Conservation (phyloP, 2,113 vertebrate genomes). For the Phylloscopus trochilus region DNA sequence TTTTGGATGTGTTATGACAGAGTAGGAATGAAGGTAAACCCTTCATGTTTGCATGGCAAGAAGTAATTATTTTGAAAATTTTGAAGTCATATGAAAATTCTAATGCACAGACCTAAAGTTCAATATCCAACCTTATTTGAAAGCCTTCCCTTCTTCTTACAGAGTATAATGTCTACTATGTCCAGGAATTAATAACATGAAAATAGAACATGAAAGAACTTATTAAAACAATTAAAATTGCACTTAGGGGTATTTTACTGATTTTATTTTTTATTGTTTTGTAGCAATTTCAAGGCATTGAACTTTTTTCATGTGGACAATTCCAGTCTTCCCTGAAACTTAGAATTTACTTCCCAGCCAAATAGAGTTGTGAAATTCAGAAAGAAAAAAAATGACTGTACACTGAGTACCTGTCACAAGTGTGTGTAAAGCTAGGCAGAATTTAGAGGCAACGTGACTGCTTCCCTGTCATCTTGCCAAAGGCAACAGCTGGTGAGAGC, state of each 20-base stretch:
- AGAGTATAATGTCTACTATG: background rate
- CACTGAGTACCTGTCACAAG: background rate
- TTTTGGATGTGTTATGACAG: background rate
- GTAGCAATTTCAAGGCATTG: background rate
- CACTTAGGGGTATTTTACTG: background rate
- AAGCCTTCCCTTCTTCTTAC: background rate
- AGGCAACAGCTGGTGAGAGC: background rate
- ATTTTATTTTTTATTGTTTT: background rate
- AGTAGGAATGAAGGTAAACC: background rate
- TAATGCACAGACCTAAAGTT: background rate
- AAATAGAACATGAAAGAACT: background rate
- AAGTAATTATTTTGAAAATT: background rate
- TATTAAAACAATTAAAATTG: background rate
- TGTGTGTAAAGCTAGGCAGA: background rate
- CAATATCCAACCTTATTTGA: background rate
- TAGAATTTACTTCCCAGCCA: background rate
- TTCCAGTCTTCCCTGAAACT: background rate
- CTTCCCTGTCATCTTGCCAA: background rate
- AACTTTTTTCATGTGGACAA: background rate
- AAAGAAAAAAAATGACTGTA: background rate
- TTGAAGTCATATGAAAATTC: background rate
- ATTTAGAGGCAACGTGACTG: background rate
- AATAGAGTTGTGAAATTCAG: background rate
- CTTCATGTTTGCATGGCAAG: background rate
- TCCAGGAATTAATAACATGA: background rate